Base-by-base conservation (phyloP, 2,888 invertebrate species). In the Baronia brevicornis region DNA sequence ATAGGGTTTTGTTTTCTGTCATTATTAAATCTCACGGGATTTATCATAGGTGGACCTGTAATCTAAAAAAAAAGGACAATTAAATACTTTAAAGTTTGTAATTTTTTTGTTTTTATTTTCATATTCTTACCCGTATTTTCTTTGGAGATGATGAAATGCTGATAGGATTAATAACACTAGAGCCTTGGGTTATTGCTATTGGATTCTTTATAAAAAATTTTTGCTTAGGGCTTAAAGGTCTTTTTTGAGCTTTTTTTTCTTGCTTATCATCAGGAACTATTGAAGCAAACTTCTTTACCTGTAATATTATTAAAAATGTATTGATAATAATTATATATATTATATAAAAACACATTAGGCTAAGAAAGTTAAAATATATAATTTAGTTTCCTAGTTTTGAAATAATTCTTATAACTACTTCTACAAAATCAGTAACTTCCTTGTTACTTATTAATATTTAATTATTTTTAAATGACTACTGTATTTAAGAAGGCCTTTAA, bases 251-350 rank as follows among this genome's bases (percentile, higher is more conserved):
- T 44, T 73, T 80, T 44, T 67, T 79, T 2, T 77, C 73, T 10
- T 14, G 7, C 49, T 61, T 68, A 4, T 77, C 74, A 18, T 75
- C 73, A 17, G 53, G 5, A 53, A 53, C 63, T 1, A 82, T 69
- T 3, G 79, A 67, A 25, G 84, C 84, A 66, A 84, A 84, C 40
- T 84, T 82, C 51, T 80, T 84, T 1, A 84, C 84, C 82, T 80
- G 37, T 51, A 33, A 21, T 26, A 30, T 12, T 24, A 32, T 6
- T 5, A 33, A 14, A 14, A 22, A 34, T 28, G 20, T n/a, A n/a
- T n/a, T n/a, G n/a, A n/a, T n/a, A n/a, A 21, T 31, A 32, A 33
- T 25, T 13, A 8, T 22, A 28, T 2, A 26, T 9, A 12, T 9
- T n/a, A 33, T n/a, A 20, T n/a, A 10, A 14, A 13, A 10, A 8